Evolutionary conservation across 2,888 invertebrate genomes (phyloP).

Genomic region (Amaurobius ferox): DNA sequence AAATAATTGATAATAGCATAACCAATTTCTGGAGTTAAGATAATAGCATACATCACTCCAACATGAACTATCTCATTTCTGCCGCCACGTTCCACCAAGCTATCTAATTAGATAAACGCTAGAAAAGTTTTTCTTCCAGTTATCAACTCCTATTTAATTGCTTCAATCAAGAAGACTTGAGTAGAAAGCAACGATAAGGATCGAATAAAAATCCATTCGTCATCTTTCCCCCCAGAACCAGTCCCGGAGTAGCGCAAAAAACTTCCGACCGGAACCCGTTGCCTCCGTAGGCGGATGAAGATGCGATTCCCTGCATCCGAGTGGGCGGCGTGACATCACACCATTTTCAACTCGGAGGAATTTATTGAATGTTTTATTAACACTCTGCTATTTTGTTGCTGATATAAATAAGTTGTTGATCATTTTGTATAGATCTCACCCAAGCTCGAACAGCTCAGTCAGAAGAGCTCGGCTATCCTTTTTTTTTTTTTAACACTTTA

Average conservation of each 20-base stretch:
- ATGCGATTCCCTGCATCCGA: conserved; percentile 28
- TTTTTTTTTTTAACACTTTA: no score
- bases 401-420: no score
- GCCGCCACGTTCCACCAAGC: neutral
- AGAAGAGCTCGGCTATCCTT: no score
- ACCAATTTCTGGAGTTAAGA: neutral
- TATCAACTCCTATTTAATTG: neutral
- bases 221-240: neutral
- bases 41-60: neutral
- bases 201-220: neutral
- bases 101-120: neutral
- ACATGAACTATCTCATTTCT: neutral
- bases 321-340: conserved; percentile 32
- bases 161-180: neutral
- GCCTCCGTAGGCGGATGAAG: conserved; percentile 36
- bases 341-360: neutral
- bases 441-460: no score
- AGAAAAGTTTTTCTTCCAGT: neutral
- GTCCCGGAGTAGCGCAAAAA: conserved; percentile 6
- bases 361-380: neutral
- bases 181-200: neutral
- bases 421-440: no score
- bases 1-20: no score
- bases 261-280: conserved; percentile 36
- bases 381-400: neutral